Evolutionary conservation across 1,140 invertebrate species (phyloP), one percentile per base, ranked within the genome.

Genomic region (Megalopta genalis): DNA sequence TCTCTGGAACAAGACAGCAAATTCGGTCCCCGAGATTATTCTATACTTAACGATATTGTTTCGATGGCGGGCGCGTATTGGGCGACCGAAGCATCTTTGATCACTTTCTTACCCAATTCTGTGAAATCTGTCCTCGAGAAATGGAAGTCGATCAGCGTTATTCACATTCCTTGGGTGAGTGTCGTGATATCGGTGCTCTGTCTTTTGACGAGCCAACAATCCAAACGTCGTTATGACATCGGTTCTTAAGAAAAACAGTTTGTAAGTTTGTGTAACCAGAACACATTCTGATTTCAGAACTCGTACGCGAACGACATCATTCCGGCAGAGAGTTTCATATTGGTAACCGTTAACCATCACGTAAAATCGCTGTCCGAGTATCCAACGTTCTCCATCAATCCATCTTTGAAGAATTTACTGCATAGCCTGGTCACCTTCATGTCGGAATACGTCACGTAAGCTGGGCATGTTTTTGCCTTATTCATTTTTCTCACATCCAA

Each of bases 261-360:
- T 12, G 7, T 6, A 16, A 18, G 3, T 42, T 66, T 21, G 37
- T 21, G 1, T 18, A 16, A 10, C 0, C 18, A 32, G 32, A 32
- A 32, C 32, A 32, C 32, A 32, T 27, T 2, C 21, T 27, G 14
- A 59, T 93, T 93, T 57, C 90, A 97, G 96, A 95, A 94, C 62
- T 95, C 95, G 8, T 96, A 96, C 88, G 94, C 95, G 23, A 96
- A 95, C 83, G 96, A 98, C 88, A 95, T 97, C 9, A 96, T 98
- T 82, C 97, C 97, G 32, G 95, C 96, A 0, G 97, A 98, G 89
- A 97, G 95, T 86, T 97, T 96, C 80, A 94, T 97, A 10, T 92
- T 96, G 77, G 94, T 94, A 39, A 93, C 95, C 3, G 93, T 96
- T 12, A 94, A 94, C 84, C 90, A 93, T 32, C 94, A 95, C 76